A percentile compares a stretch with the other conserved stretches of the same genome.
phyloP scores from a whole-genome alignment of 1,140 invertebrate species.

The Zaprionus ornatus region DNA sequence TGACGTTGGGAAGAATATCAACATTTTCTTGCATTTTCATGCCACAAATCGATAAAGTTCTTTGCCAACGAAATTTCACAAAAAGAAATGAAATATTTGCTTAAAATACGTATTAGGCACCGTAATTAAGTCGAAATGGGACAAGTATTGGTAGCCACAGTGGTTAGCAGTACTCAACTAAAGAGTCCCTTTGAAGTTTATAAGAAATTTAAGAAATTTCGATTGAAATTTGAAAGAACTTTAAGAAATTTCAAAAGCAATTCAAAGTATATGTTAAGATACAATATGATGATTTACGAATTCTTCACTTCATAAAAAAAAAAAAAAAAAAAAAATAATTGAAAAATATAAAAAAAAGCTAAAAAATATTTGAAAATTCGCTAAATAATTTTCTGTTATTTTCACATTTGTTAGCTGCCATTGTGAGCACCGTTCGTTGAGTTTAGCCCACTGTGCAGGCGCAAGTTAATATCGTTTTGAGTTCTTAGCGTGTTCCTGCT shows the following conservation, averaged over 20 bases:
- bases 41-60: background rate
- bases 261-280: no score
- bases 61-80: no score
- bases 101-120: background rate
- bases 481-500: conserved; percentile 6
- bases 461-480: conserved; percentile 7
- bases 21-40: background rate
- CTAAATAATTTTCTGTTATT: background rate
- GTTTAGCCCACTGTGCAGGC: conserved; percentile 26
- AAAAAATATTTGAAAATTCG: background rate
- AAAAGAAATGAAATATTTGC: background rate
- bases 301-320: no score
- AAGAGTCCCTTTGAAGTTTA: no score
- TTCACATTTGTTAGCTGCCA: background rate
- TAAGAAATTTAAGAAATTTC: no score
- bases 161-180: background rate
- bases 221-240: no score
- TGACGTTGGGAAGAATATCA: background rate
- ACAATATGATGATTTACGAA: no score
- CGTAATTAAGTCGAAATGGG: conserved; percentile 58
- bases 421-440: background rate
- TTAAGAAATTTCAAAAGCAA: background rate
- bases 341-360: background rate
- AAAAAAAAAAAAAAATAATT: background rate
- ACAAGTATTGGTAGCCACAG: background rate